phyloP scores from a whole-genome alignment of 2,888 invertebrate genomes.

The Eudasyphora cyanicolor region DNA sequence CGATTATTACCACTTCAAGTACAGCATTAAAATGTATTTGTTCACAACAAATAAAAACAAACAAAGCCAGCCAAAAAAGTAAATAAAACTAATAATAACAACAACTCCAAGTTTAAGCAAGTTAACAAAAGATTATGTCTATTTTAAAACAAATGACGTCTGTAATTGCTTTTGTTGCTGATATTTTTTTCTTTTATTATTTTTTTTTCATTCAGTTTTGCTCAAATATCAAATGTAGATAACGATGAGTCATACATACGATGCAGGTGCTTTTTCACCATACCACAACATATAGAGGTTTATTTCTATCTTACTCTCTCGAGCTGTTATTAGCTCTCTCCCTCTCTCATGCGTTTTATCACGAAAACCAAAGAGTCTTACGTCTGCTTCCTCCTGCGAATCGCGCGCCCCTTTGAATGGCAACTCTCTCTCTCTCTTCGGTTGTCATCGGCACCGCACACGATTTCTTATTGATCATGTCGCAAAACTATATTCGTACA shows the following conservation, averaged over 20 bases:
- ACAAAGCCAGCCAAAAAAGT: neutral
- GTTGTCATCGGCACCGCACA: neutral
- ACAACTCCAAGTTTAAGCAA: neutral
- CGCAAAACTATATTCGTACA: neutral
- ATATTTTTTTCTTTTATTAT: conserved; percentile 1
- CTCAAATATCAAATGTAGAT: conserved; percentile 54
- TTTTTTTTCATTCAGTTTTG: neutral
- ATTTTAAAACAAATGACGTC: conserved; percentile 64
- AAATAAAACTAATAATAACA: conserved; percentile 15
- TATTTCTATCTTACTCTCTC: neutral
- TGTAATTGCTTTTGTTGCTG: conserved; percentile 52
- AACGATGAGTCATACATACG: conserved; percentile 55
- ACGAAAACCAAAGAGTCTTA: too few relatives aligned
- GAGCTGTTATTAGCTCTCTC: neutral
- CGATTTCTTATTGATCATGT: neutral
- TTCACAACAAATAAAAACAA: neutral
- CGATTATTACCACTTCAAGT: neutral
- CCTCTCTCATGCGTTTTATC: neutral
- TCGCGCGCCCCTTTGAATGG: too few relatives aligned
- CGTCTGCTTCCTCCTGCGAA: too few relatives aligned
- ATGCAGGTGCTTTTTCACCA: conserved; percentile 51
- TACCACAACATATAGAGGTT: neutral
- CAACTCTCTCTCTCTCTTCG: neutral
- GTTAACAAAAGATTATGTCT: conserved; percentile 47
- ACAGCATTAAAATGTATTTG: neutral